Conservation (phyloP, 2,113 vertebrate genomes). For the Tringa solitaria region DNA sequence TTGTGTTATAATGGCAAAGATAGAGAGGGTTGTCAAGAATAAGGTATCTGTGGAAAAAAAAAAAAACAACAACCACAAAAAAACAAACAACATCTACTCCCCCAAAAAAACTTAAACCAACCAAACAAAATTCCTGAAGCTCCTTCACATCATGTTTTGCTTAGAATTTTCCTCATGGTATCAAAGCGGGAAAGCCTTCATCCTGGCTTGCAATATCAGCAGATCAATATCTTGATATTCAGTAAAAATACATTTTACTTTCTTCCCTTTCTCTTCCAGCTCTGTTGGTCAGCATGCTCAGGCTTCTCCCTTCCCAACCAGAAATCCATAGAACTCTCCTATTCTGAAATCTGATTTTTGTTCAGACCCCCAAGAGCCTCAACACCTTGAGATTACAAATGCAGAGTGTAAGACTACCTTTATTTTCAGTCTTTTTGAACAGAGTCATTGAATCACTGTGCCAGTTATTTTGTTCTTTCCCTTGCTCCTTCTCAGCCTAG, state of each 20-base stretch:
- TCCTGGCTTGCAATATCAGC: not conserved
- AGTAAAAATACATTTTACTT: not conserved
- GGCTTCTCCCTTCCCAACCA: not conserved
- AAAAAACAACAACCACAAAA: not conserved
- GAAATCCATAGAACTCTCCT: not conserved
- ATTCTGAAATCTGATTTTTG: not conserved
- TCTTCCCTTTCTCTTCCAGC: not conserved
- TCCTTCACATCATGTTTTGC: not conserved
- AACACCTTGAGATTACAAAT: not conserved
- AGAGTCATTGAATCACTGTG: not conserved
- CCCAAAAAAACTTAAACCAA: not conserved
- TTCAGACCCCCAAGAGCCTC: not conserved
- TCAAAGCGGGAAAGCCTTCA: not conserved
- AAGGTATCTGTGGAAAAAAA: not conserved
- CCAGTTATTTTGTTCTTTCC: not conserved
- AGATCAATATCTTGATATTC: not conserved
- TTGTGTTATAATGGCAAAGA: not conserved
- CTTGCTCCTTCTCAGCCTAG: not conserved
- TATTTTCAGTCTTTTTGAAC: not conserved
- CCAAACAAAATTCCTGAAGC: not conserved
- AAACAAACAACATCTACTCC: accelerated
- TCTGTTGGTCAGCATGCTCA: not conserved
- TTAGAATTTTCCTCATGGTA: not conserved
- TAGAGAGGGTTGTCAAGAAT: not conserved
- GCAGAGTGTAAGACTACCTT: not conserved